A percentile compares a stretch with the other conserved stretches of the same genome.
phyloP scores from a whole-genome alignment of 1,140 invertebrate species.

The Sycobia sp. region DNA sequence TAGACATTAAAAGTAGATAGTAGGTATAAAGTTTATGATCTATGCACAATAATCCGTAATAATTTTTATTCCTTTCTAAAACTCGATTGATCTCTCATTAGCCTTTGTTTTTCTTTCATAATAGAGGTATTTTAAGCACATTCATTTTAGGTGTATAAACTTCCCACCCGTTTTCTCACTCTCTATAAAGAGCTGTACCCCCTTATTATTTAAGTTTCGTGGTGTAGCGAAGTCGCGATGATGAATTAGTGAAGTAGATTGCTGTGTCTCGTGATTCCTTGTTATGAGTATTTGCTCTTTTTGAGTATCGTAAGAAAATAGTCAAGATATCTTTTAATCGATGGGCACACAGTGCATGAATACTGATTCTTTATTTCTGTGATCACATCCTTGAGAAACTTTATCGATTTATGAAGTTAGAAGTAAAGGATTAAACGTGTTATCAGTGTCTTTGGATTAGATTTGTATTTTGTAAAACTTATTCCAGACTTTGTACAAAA shows the following conservation, averaged over 20 bases:
- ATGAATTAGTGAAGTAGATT: too few relatives aligned
- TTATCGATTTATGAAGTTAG: background rate
- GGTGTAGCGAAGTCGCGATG: too few relatives aligned
- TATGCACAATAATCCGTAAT: slow-evolving; percentile 54
- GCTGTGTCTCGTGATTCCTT: too few relatives aligned
- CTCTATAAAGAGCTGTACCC: slow-evolving; percentile 60
- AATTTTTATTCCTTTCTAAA: slow-evolving; percentile 53
- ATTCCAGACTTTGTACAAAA: slow-evolving; percentile 1
- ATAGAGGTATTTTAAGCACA: slow-evolving; percentile 61
- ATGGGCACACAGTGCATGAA: background rate
- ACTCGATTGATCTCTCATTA: slow-evolving; percentile 57
- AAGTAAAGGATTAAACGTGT: background rate
- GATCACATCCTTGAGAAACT: background rate
- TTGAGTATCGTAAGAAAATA: slow-evolving; percentile 14
- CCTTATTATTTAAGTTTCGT: slow-evolving; percentile 44
- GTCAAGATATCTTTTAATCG: slow-evolving; percentile 6
- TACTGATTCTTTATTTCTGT: slow-evolving; percentile 6
- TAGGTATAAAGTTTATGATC: slow-evolving; percentile 59
- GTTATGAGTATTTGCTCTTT: too few relatives aligned
- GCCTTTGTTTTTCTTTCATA: slow-evolving; percentile 50
- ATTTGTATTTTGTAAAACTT: slow-evolving; percentile 5
- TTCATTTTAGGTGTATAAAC: slow-evolving; percentile 57
- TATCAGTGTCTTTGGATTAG: background rate
- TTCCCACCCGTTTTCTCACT: slow-evolving; percentile 59
- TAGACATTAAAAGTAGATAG: slow-evolving; percentile 59